Evolutionary conservation across 2,113 vertebrate species (phyloP).

Genomic region (Siniperca knerii): DNA sequence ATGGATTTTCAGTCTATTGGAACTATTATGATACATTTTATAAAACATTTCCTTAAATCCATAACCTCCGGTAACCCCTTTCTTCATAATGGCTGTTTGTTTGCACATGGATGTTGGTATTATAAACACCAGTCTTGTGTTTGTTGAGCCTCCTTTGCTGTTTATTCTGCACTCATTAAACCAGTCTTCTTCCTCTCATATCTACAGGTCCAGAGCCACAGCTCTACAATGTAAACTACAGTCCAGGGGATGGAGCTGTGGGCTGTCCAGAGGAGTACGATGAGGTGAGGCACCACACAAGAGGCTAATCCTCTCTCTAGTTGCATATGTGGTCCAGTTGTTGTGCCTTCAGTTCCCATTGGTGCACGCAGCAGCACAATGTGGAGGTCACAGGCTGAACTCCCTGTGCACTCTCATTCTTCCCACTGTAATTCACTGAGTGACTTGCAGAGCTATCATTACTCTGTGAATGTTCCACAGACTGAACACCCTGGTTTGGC

Average conservation of each 20-base stretch:
- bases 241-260: constrained; percentile 86
- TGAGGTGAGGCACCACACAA: constrained; percentile 86
- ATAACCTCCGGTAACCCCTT: background rate
- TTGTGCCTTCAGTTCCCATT: constrained; percentile 17
- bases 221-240: constrained; percentile 85
- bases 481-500: constrained; percentile 68
- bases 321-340: constrained; percentile 31
- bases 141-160: constrained; percentile 37
- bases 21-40: background rate
- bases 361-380: constrained; percentile 26
- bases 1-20: background rate
- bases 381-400: constrained; percentile 64
- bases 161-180: constrained; percentile 52
- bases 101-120: background rate
- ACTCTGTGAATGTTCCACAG: constrained; percentile 67
- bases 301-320: background rate
- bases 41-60: background rate
- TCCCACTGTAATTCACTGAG: constrained; percentile 61
- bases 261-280: constrained; percentile 92
- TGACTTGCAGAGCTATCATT: constrained; percentile 75
- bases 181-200: constrained; percentile 33
- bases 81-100: constrained; percentile 19
- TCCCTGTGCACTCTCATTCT: constrained; percentile 70
- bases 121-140: constrained; percentile 22
- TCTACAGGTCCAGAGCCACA: constrained; percentile 88